A percentile compares a stretch with the other conserved stretches of the same genome.
Evolutionary conservation across 2,113 vertebrate genomes (phyloP).

Genomic region (Camelus dromedarius): DNA sequence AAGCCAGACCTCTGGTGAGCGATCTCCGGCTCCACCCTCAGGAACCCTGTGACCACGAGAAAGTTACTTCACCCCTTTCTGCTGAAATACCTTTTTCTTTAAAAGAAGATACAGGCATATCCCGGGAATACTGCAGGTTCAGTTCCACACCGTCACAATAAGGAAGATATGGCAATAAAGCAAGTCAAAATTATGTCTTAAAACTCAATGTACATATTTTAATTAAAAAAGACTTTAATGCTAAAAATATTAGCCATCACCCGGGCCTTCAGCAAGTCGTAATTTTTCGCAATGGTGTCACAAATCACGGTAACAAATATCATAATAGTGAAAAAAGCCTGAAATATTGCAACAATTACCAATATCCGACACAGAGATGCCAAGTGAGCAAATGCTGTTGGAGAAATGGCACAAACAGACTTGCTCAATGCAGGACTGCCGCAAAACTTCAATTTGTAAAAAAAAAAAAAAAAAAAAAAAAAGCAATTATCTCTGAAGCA

Average conservation of each 20-base stretch:
- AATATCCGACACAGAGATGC: neutral
- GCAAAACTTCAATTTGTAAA: neutral
- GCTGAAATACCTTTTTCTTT: neutral
- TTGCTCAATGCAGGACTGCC: accelerated
- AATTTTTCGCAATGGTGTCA: neutral
- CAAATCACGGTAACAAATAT: neutral
- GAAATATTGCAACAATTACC: neutral
- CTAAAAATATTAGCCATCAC: neutral
- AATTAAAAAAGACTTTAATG: neutral
- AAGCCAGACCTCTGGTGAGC: neutral
- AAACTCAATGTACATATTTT: no score
- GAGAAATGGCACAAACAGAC: neutral
- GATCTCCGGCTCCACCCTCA: neutral
- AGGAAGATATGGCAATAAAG: no score
- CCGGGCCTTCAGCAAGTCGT: neutral
- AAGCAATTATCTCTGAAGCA: neutral
- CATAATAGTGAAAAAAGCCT: neutral
- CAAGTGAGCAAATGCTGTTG: neutral
- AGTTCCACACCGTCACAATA: no score
- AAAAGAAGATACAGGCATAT: neutral
- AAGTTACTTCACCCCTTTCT: neutral
- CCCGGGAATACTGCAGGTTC: no score
- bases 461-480: neutral
- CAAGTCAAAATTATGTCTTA: no score
- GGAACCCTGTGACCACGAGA: neutral